Base-by-base conservation (phyloP, 1,140 invertebrate species). In the Diorhabda carinulata region DNA sequence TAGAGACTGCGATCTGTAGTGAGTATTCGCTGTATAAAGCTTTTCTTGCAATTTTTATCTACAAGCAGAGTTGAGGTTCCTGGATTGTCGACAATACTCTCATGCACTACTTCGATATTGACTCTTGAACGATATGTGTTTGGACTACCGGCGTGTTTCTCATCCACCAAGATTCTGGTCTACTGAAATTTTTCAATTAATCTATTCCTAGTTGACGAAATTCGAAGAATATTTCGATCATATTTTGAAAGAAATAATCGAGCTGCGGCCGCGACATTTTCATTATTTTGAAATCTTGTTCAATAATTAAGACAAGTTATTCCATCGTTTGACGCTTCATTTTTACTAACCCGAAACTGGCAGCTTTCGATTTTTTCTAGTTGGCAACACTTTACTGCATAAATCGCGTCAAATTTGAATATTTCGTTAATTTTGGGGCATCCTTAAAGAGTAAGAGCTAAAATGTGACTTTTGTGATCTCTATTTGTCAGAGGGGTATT, bases 201-300 rank as follows among this genome's bases (percentile, higher is more conserved):
- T 60, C 58, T 40, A 2, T 5, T 52, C 8, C 5, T 9, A 60
- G 58, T 60, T 60, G 41, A n/a, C 58, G 58, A 60, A 60, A n/a
- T 72, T 73, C 70, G 67, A 75, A 66, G 57, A 75, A 57, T 73
- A 71, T 76, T 73, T 65, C 66, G 66, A 74, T 59, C 72, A 70
- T 69, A 74, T 72, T 70, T 74, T 77, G 72, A 66, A 68, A 43
- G 63, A 66, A 72, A 75, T 59, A 72, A 69, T 43, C 66, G 69
- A 68, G 72, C 61, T 69, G 68, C 66, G 61, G 66, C 66, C 60
- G 72, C 57, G 66, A 76, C 72, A 65, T 68, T 52, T 73, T 75
- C 70, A 69, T 74, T 71, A 72, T 74, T 76, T 75, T 72, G 47
- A 75, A 76, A 75, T 76, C 73, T 71, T 71, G 67, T 68, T 65